Conservation (phyloP, 2,797 vertebrate species). For the Sebastes hubbsi region DNA sequence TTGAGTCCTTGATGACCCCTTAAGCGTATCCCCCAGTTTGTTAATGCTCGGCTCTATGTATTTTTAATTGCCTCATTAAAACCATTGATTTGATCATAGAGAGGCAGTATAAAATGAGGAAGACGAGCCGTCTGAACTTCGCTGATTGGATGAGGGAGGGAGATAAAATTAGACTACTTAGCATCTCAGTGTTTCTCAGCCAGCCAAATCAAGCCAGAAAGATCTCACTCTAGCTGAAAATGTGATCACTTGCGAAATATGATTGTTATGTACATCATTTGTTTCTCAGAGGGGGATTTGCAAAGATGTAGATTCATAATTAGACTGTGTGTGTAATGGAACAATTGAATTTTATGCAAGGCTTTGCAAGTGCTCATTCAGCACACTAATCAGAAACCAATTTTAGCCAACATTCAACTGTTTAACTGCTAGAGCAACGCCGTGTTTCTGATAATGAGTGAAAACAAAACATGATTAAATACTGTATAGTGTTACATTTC, state of each 20-base stretch:
- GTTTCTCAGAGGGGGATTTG: conserved; percentile 68
- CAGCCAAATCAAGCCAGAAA: conserved; percentile 45
- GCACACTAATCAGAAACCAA: conserved; percentile 61
- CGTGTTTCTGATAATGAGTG: conserved; percentile 14
- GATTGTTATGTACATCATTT: conserved; percentile 70
- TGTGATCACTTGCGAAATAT: conserved; percentile 57
- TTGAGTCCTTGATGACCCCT: conserved; percentile 48
- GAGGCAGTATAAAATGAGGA: conserved; percentile 45
- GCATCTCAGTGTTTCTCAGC: conserved; percentile 28
- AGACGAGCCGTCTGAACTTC: conserved; percentile 39
- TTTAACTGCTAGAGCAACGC: conserved; percentile 21
- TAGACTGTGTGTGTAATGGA: conserved; percentile 67
- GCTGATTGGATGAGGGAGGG: conserved; percentile 36
- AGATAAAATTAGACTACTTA: conserved; percentile 38
- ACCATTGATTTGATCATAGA: conserved; percentile 65
- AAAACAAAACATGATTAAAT: conserved; percentile 14
- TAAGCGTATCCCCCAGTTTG: conserved; percentile 68
- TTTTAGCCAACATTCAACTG: conserved; percentile 57
- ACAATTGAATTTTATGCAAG: conserved; percentile 71
- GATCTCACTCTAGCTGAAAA: conserved; percentile 50
- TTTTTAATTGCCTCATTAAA: conserved; percentile 75
- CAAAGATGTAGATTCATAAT: conserved; percentile 70
- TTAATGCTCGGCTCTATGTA: conserved; percentile 66
- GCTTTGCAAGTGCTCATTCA: conserved; percentile 47
- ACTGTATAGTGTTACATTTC: background rate